These are phyloP conservation scores for Paramuricea clavata DNA, from an alignment of 92 coral and sea anemone genomes.

Conservation along the genomic window DNA sequence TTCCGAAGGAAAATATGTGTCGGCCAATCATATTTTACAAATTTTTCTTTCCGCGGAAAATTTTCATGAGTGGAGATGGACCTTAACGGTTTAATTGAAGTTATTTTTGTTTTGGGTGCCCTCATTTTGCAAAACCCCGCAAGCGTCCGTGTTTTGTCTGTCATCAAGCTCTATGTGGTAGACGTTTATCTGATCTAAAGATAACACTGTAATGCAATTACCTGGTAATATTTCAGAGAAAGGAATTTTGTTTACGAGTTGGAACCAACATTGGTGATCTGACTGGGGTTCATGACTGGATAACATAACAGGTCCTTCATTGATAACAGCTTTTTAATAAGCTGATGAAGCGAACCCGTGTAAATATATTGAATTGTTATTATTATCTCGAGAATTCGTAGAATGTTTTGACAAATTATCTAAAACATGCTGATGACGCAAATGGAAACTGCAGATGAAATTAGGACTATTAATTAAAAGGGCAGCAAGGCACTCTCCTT, in stretches of 20 bases:
- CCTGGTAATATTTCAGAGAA: not conserved
- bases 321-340: too few species aligned
- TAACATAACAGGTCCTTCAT: too few species aligned
- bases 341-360: too few species aligned
- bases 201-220: slow-evolving; percentile 18
- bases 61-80: too few species aligned
- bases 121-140: not conserved
- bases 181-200: not conserved
- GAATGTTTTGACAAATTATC: not conserved
- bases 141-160: not conserved
- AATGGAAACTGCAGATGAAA: not conserved
- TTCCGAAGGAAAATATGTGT: too few species aligned
- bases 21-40: too few species aligned
- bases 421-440: not conserved
- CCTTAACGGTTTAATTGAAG: not conserved
- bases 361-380: too few species aligned
- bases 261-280: too few species aligned
- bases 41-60: too few species aligned
- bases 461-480: not conserved
- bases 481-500: not conserved
- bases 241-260: slow-evolving; percentile 28
- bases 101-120: too few species aligned
- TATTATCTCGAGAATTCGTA: not conserved
- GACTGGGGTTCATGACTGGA: too few species aligned
- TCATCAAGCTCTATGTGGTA: not conserved